Evolutionary conservation across 92 coral and sea anemone genomes (phyloP).

Genomic region (Zoanthus sansibaricus): DNA sequence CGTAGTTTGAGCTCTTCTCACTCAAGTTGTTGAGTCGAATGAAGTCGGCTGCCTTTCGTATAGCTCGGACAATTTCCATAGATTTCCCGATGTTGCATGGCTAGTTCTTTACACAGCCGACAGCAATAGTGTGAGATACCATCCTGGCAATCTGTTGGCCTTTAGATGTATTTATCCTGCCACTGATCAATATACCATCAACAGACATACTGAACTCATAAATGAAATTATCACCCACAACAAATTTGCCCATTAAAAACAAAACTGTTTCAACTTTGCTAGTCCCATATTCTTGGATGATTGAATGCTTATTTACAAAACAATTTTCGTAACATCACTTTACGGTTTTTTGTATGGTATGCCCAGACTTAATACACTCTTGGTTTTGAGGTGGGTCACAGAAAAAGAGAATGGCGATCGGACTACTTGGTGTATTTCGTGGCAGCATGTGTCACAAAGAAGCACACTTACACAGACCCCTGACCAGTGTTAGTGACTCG

Average conservation of each 20-base stretch:
- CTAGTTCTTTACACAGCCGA: too few relatives aligned
- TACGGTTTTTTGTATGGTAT: not conserved
- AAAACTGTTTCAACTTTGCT: not conserved
- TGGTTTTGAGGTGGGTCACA: slow-evolving; percentile 4
- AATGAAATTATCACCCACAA: not conserved
- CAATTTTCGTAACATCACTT: not conserved
- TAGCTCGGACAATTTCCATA: too few relatives aligned
- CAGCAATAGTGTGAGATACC: too few relatives aligned
- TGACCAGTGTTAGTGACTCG: not conserved
- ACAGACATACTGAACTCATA: not conserved
- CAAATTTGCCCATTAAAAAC: too few relatives aligned
- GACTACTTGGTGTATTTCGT: slow-evolving; percentile 2
- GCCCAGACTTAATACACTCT: slow-evolving; percentile 1
- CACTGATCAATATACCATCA: too few relatives aligned
- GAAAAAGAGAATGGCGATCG: not conserved
- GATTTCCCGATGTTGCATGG: too few relatives aligned
- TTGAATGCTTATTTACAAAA: slow-evolving; percentile 5
- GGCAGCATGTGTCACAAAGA: not conserved
- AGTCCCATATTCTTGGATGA: not conserved
- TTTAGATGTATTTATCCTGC: too few relatives aligned
- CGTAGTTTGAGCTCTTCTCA: too few relatives aligned
- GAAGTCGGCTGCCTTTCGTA: too few relatives aligned
- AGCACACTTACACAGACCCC: not conserved
- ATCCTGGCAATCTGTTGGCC: too few relatives aligned
- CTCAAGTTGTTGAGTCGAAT: too few relatives aligned